Evolutionary conservation across 2,888 invertebrate species (phyloP).

Genomic region (Coelopa pilipes): DNA sequence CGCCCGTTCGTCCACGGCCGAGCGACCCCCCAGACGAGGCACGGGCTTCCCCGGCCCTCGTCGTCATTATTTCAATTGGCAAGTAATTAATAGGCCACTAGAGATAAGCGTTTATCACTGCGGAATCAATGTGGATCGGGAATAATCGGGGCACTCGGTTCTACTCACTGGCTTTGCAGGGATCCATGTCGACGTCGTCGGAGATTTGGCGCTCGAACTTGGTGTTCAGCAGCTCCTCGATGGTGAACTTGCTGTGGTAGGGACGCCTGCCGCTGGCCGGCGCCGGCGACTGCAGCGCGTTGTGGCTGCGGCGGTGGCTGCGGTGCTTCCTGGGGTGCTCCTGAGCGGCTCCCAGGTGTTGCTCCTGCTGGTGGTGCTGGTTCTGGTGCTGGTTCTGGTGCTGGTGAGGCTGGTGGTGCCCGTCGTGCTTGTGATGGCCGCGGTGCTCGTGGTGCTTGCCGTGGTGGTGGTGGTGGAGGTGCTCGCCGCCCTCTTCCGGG

Average conservation of each 20-base stretch:
- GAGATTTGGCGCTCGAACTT: slow-evolving; percentile 77
- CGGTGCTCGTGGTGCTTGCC: slow-evolving; percentile 43
- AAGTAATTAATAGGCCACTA: no score
- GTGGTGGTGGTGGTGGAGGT: slow-evolving; percentile 36
- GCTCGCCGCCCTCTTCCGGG: neutral
- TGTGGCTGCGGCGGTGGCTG: slow-evolving; percentile 25
- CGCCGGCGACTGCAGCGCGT: slow-evolving; percentile 6
- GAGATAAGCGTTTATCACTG: no score
- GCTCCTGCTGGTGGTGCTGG: slow-evolving; percentile 40
- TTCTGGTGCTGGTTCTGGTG: slow-evolving; percentile 43
- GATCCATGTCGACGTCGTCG: slow-evolving; percentile 82
- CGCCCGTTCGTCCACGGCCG: no score
- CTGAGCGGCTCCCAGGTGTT: neutral
- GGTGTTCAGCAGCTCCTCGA: slow-evolving; percentile 75
- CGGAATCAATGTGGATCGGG: neutral
- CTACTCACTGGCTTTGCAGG: slow-evolving; percentile 87
- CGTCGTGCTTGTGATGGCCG: slow-evolving; percentile 39
- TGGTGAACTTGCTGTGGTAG: slow-evolving; percentile 70
- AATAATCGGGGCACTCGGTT: neutral
- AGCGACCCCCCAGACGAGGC: no score
- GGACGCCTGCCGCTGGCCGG: slow-evolving; percentile 44
- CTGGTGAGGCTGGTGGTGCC: slow-evolving; percentile 45
- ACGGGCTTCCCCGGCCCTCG: no score
- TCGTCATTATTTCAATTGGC: no score
- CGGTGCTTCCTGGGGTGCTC: slow-evolving; percentile 14